These are phyloP conservation scores for Pseudoatta argentina DNA, from an alignment of 1,140 invertebrate species.

Conservation along the genomic window DNA sequence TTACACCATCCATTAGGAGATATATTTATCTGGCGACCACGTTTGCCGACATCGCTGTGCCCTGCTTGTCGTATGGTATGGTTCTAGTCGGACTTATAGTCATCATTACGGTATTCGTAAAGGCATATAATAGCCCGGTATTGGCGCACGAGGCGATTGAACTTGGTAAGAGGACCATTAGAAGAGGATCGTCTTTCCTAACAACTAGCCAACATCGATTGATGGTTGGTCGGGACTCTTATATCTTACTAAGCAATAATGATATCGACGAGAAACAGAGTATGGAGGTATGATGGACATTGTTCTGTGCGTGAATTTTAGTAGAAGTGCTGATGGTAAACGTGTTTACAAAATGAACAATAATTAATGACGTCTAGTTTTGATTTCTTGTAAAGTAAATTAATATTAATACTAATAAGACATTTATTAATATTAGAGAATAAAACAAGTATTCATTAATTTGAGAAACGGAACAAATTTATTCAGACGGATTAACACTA, in stretches of 20 bases:
- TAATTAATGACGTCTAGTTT: slow-evolving; percentile 52
- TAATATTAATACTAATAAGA: not conserved
- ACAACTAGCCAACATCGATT: slow-evolving; percentile 90
- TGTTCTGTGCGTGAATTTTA: not conserved
- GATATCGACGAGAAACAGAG: slow-evolving; percentile 71
- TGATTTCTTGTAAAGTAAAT: not conserved
- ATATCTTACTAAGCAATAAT: slow-evolving; percentile 86
- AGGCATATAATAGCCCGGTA: slow-evolving; percentile 91
- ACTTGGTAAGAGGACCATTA: slow-evolving; percentile 90
- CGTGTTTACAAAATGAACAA: not conserved
- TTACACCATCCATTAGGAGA: slow-evolving; percentile 91
- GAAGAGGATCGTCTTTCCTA: slow-evolving; percentile 90
- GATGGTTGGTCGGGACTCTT: slow-evolving; percentile 88
- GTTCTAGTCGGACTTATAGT: slow-evolving; percentile 90
- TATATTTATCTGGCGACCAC: slow-evolving; percentile 93
- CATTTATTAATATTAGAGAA: not conserved
- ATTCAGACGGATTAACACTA: not conserved
- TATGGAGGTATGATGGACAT: slow-evolving; percentile 33
- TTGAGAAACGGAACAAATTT: no score
- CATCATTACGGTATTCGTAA: slow-evolving; percentile 89
- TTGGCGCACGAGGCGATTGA: slow-evolving; percentile 92
- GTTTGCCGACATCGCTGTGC: slow-evolving; percentile 90
- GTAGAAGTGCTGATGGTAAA: not conserved
- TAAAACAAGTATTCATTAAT: not conserved
- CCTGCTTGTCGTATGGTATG: slow-evolving; percentile 90